Evolutionary conservation across 2,888 invertebrate species (phyloP), one percentile per base, ranked within the genome.

Genomic region (Harpalus rubripes): DNA sequence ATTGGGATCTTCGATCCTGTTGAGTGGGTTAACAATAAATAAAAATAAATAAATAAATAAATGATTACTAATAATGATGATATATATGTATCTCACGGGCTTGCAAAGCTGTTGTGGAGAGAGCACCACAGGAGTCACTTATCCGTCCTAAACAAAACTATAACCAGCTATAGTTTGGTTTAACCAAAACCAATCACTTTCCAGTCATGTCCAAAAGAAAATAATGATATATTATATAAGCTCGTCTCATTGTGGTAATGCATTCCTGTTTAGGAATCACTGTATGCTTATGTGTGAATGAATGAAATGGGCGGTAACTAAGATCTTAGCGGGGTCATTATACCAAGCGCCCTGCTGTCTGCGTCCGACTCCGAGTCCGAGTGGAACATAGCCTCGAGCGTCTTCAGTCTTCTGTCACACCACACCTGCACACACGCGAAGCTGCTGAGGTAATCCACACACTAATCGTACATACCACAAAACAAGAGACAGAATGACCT

Each of bases 301-400:
- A 68, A 68, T 81, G 65, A 72, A 79, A 72, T 32, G 80, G 22
- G 63, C 63, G 63, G 63, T 15, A 74, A 18, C 72, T 74, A 44
- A 12, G 41, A 16, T 41, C 18, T 16, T 16, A 15, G 18, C 72
- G 82, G 68, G 82, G 82, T 82, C 82, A 82, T 72, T 82, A 82
- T 58, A 82, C 82, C 52, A 72, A 82, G 82, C 82, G 82, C 82
- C 82, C 72, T 22, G 82, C 72, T 72, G 82, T 82, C 82, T 82
- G 63, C 58, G 56, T 68, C 15, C 65, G 44, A 81, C 65, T 7
- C 10, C 18, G 61, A 16, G 16, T 39, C 80, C n/a, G 32, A 32
- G 58, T 81, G 80, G 61, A 81, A 61, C 80, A 81, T 18, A 52
- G 68, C 81, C 68, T 68, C 52, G 15, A 58, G 72, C 72, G 1